These are phyloP conservation scores for Hormaphis cornu DNA, from an alignment of 1,140 invertebrate species.

Conservation along the genomic window DNA sequence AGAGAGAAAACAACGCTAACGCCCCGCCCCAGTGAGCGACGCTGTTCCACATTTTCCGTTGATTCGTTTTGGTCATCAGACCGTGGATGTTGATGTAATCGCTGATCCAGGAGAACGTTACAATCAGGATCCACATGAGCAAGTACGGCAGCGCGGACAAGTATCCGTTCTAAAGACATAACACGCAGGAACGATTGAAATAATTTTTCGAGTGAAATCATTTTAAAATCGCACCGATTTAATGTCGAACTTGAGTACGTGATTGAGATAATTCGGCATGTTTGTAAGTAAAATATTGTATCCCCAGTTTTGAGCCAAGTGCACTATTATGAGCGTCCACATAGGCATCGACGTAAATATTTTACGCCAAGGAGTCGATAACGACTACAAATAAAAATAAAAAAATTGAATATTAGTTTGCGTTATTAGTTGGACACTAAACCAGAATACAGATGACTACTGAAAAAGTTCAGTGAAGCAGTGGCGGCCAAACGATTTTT, in stretches of 20 bases:
- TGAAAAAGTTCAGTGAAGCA: too few relatives aligned
- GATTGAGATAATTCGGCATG: slow-evolving; percentile 81
- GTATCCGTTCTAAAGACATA: slow-evolving; percentile 60
- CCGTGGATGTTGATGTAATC: slow-evolving; percentile 52
- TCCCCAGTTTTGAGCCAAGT: slow-evolving; percentile 63
- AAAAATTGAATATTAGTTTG: background rate
- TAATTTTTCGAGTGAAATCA: too few relatives aligned
- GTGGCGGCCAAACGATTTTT: too few relatives aligned
- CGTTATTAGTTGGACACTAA: background rate
- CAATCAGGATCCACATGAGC: slow-evolving; percentile 57
- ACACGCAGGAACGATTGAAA: too few relatives aligned
- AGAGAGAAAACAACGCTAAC: background rate
- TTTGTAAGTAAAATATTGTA: slow-evolving; percentile 85
- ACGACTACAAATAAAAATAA: slow-evolving; percentile 14
- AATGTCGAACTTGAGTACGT: slow-evolving; percentile 69
- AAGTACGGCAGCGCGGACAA: slow-evolving; percentile 71
- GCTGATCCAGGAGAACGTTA: slow-evolving; percentile 53
- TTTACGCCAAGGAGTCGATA: slow-evolving; percentile 37
- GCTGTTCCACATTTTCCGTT: slow-evolving; percentile 57
- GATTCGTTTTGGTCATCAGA: slow-evolving; percentile 45
- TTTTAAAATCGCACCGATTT: slow-evolving; percentile 45
- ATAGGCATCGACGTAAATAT: slow-evolving; percentile 43
- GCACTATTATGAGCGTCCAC: slow-evolving; percentile 51
- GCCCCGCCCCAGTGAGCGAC: slow-evolving; percentile 39
- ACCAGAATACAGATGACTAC: background rate